Evolutionary conservation across 2,113 vertebrate species (phyloP).

Genomic region (Sinocyclocheilus anshuiensis): DNA sequence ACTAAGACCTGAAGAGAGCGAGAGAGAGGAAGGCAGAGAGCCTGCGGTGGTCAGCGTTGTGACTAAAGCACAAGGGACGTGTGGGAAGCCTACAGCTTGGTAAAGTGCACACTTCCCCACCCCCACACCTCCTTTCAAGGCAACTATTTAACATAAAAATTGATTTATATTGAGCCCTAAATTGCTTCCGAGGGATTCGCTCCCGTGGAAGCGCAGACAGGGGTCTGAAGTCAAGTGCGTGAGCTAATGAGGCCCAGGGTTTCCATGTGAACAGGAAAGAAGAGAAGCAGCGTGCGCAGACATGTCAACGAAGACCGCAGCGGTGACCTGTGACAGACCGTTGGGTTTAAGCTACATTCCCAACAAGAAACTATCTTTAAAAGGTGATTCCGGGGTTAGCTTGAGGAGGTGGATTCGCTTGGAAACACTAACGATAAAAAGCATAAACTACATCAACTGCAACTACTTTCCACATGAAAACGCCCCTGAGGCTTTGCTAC

Average conservation of each 20-base stretch:
- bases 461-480: slow-evolving; percentile 41
- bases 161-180: slow-evolving; percentile 73
- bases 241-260: slow-evolving; percentile 74
- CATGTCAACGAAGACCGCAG: background rate
- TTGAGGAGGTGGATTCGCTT: background rate
- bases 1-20: slow-evolving; percentile 24
- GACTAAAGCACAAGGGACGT: slow-evolving; percentile 45
- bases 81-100: slow-evolving; percentile 59
- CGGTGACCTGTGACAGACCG: slow-evolving; percentile 27
- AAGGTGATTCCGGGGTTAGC: slow-evolving; percentile 26
- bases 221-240: slow-evolving; percentile 70
- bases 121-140: slow-evolving; percentile 52
- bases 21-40: slow-evolving; percentile 9
- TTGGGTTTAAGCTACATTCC: slow-evolving; percentile 25
- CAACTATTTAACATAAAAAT: slow-evolving; percentile 76
- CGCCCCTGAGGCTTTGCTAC: background rate
- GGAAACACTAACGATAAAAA: background rate
- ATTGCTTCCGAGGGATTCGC: slow-evolving; percentile 67
- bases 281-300: slow-evolving; percentile 21
- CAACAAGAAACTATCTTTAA: slow-evolving; percentile 28
- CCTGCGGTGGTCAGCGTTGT: slow-evolving; percentile 61
- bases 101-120: slow-evolving; percentile 56
- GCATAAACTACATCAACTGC: slow-evolving; percentile 24
- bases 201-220: slow-evolving; percentile 57
- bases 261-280: slow-evolving; percentile 57